Evolutionary conservation across 2,113 vertebrate species (phyloP).

Genomic region (Etheostoma cragini): DNA sequence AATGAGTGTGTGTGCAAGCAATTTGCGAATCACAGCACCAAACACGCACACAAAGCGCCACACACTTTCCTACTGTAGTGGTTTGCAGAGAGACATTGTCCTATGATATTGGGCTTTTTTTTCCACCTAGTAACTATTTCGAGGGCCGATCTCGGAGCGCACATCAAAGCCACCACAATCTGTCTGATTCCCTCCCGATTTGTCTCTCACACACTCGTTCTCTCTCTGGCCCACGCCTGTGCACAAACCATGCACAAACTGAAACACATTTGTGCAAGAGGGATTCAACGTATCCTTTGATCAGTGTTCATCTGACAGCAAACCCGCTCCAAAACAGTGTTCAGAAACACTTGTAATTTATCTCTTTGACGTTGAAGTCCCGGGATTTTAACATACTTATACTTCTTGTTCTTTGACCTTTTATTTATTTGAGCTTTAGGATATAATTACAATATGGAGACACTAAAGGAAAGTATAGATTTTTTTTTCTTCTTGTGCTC

Average conservation of each 20-base stretch:
- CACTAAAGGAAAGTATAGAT: too few relatives aligned
- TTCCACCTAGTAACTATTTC: slow-evolving; percentile 74
- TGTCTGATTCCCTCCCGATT: slow-evolving; percentile 76
- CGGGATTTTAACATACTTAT: slow-evolving; percentile 23
- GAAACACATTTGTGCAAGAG: slow-evolving; percentile 68
- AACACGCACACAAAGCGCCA: slow-evolving; percentile 37
- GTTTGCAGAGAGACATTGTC: slow-evolving; percentile 70
- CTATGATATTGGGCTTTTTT: slow-evolving; percentile 41
- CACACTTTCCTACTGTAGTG: slow-evolving; percentile 61
- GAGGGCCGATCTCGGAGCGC: slow-evolving; percentile 53
- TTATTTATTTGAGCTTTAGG: slow-evolving; percentile 23
- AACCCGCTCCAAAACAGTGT: slow-evolving; percentile 7
- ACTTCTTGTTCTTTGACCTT: slow-evolving; percentile 33
- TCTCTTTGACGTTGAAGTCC: slow-evolving; percentile 35
- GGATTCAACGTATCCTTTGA: slow-evolving; percentile 57
- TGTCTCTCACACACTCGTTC: slow-evolving; percentile 68
- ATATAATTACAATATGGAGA: slow-evolving; percentile 1
- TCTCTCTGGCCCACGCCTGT: slow-evolving; percentile 30
- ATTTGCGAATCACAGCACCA: slow-evolving; percentile 52
- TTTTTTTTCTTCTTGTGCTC: too few relatives aligned
- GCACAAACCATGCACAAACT: slow-evolving; percentile 74
- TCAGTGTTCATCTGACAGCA: slow-evolving; percentile 40
- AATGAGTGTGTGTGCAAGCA: slow-evolving; percentile 62
- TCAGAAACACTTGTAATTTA: slow-evolving; percentile 39
- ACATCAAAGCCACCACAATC: slow-evolving; percentile 81